phyloP scores from a whole-genome alignment of 2,113 vertebrate genomes.

The Charadrius vociferus region DNA sequence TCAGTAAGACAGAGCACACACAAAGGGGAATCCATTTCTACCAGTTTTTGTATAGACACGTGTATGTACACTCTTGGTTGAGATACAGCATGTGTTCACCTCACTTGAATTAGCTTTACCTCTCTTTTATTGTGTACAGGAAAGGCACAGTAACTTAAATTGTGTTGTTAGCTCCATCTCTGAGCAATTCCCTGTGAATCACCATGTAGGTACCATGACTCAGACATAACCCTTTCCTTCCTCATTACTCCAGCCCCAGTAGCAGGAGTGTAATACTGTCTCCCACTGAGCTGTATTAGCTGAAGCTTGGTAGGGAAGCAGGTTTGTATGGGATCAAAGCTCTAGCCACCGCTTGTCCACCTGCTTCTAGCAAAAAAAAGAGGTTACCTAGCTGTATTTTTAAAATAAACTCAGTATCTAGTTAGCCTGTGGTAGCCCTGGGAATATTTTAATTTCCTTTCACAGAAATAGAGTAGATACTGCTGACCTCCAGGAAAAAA shows the following conservation, averaged over 20 bases:
- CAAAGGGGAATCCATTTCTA: background rate
- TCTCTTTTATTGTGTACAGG: background rate
- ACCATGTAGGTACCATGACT: background rate
- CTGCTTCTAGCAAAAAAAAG: background rate
- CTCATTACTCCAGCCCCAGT: slow-evolving; percentile 12
- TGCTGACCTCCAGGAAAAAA: background rate
- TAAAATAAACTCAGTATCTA: background rate
- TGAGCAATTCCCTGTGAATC: background rate
- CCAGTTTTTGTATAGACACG: background rate
- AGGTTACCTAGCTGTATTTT: background rate
- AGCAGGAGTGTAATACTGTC: background rate
- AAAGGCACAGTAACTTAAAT: background rate
- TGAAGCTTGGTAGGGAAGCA: background rate
- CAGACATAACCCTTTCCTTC: background rate
- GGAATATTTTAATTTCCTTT: slow-evolving; percentile 33
- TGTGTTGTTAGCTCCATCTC: background rate
- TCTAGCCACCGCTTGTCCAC: background rate
- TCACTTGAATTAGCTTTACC: background rate
- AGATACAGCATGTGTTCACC: background rate
- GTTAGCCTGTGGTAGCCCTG: background rate
- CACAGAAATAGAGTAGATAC: background rate
- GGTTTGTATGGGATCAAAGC: background rate
- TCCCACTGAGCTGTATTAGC: background rate
- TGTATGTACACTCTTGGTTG: background rate
- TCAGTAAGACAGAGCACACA: background rate